Evolutionary conservation across 2,888 invertebrate species (phyloP).

Genomic region (Hedychridium roseum): DNA sequence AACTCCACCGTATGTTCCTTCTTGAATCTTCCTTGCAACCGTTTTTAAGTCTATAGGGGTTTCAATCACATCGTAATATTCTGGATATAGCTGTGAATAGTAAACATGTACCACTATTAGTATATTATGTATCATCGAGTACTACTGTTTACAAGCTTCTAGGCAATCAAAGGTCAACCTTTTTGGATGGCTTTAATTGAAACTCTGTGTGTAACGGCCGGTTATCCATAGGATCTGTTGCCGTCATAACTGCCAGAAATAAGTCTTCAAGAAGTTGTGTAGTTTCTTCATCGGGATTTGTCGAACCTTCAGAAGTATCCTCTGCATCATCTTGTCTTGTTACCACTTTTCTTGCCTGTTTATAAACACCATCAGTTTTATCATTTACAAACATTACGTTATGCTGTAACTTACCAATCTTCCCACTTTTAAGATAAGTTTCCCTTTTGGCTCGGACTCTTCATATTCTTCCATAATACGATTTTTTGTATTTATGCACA

Average conservation of each 20-base stretch:
- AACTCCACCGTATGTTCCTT: conserved; percentile 79
- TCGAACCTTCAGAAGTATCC: conserved; percentile 77
- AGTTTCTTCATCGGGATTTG: conserved; percentile 78
- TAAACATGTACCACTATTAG: too few relatives aligned
- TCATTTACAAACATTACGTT: conserved; percentile 1
- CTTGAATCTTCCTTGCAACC: conserved; percentile 91
- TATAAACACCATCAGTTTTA: conserved; percentile 9
- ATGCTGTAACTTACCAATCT: conserved; percentile 58
- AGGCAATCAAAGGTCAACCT: conserved; percentile 61
- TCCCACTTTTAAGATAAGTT: conserved; percentile 67
- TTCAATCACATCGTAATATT: conserved; percentile 94
- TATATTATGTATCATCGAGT: not conserved
- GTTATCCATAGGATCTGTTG: conserved; percentile 76
- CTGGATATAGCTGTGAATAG: conserved; percentile 78
- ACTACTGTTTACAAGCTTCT: not conserved
- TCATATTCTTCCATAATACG: conserved; percentile 64
- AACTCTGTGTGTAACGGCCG: conserved; percentile 88
- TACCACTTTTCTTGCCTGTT: conserved; percentile 52
- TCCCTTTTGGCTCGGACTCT: conserved; percentile 66
- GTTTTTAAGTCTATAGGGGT: conserved; percentile 93
- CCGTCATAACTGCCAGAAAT: conserved; percentile 87
- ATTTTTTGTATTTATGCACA: conserved; percentile 74
- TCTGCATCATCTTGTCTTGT: conserved; percentile 69
- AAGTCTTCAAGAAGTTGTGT: conserved; percentile 85
- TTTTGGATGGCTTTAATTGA: conserved; percentile 90